Conservation (phyloP, 1,140 invertebrate genomes). For the Bombyx mandarina region DNA sequence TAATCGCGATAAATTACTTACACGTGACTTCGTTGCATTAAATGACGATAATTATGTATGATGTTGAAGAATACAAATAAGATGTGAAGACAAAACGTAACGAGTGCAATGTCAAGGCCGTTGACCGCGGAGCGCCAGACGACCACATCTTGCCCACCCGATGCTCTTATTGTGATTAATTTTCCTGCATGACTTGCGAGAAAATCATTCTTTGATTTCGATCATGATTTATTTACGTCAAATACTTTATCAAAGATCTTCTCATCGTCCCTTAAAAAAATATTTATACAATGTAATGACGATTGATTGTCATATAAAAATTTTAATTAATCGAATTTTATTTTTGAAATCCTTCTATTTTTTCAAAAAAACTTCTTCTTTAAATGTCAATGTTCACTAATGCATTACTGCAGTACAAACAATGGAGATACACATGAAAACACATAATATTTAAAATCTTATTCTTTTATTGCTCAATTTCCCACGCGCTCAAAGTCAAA, state of each 20-base stretch:
- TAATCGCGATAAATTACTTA: slow-evolving; percentile 14
- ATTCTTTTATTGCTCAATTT: too few species aligned
- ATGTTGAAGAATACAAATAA: slow-evolving; percentile 27
- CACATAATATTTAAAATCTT: too few species aligned
- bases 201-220: slow-evolving; percentile 1
- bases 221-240: slow-evolving; percentile 5
- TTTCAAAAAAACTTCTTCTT: too few species aligned
- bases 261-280: not conserved
- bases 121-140: slow-evolving; percentile 30
- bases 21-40: slow-evolving; percentile 22
- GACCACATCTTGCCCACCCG: slow-evolving; percentile 2
- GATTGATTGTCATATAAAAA: too few species aligned
- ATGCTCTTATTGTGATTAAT: slow-evolving; percentile 6
- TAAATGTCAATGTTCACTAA: too few species aligned
- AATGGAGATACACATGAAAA: too few species aligned
- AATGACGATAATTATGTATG: slow-evolving; percentile 20
- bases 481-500: too few species aligned
- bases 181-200: slow-evolving; percentile 9
- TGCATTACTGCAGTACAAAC: too few species aligned
- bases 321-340: too few species aligned
- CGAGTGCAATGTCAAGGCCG: slow-evolving; percentile 53
- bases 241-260: slow-evolving; percentile 5
- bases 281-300: too few species aligned
- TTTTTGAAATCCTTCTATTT: too few species aligned
- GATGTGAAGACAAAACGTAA: slow-evolving; percentile 34